phyloP scores from a whole-genome alignment of 2,797 vertebrate genomes.

The Anableps anableps region DNA sequence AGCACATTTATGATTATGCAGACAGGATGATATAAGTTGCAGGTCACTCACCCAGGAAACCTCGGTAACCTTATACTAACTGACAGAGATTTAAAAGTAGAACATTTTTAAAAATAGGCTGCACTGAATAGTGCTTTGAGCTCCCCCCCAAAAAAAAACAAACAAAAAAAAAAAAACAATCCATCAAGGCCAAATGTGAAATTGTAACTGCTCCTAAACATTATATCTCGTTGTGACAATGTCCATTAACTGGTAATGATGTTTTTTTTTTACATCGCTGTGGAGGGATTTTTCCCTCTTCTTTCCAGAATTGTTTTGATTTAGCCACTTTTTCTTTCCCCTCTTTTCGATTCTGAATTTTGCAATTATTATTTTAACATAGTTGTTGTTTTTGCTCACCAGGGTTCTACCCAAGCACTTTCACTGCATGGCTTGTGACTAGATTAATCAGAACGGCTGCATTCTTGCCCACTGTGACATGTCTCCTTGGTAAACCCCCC shows the following conservation, averaged over 20 bases:
- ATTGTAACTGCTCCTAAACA: neutral
- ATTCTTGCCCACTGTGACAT: conserved; percentile 54
- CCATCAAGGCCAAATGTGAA: neutral
- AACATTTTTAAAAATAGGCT: conserved; percentile 42
- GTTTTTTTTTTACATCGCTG: neutral
- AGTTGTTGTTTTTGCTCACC: neutral
- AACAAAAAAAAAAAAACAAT: no score
- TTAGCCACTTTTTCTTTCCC: neutral
- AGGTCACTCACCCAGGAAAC: neutral
- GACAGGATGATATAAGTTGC: neutral
- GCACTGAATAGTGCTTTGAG: conserved; percentile 18
- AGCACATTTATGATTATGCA: conserved; percentile 7
- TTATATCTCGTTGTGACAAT: neutral
- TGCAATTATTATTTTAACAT: neutral
- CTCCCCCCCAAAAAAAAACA: neutral
- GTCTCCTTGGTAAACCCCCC: conserved; percentile 52
- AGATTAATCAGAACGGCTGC: conserved; percentile 50
- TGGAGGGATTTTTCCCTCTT: neutral
- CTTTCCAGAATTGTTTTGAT: neutral
- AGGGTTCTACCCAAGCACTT: conserved; percentile 3
- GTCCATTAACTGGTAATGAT: neutral
- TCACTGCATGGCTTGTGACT: conserved; percentile 24
- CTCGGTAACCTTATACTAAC: neutral
- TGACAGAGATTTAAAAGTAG: conserved; percentile 31
- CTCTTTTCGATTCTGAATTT: neutral